Percentiles rank a stretch among this genome's conserved stretches.
Conservation (phyloP, 2,888 invertebrate species). For the Ormyrus thymus region DNA sequence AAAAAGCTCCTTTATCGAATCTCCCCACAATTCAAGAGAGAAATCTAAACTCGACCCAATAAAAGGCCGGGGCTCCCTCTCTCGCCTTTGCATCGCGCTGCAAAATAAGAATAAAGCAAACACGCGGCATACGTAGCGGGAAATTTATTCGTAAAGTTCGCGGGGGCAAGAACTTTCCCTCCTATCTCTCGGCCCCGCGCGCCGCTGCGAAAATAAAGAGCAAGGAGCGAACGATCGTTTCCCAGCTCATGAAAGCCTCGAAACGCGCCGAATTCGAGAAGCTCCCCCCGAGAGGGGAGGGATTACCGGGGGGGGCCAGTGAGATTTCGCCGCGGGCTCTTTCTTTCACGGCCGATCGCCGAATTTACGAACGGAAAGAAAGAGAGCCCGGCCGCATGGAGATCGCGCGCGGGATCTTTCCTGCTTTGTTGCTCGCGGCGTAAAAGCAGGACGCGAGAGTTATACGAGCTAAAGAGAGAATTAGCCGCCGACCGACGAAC, state of each 20-base stretch:
- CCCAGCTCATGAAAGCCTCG: conserved; percentile 23
- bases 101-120: not conserved
- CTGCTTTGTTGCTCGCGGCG: too few relatives aligned
- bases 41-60: too few relatives aligned
- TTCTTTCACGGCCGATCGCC: conserved; percentile 55
- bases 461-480: too few relatives aligned
- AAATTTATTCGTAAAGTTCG: conserved; percentile 19
- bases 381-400: too few relatives aligned
- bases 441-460: too few relatives aligned
- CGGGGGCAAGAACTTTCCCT: not conserved
- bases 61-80: too few relatives aligned
- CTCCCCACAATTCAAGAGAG: too few relatives aligned
- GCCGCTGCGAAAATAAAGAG: not conserved
- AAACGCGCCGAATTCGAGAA: conserved; percentile 39
- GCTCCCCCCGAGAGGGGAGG: not conserved
- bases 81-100: not conserved
- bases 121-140: not conserved
- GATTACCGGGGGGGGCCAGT: conserved; percentile 23
- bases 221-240: conserved; percentile 16
- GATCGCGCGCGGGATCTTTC: too few relatives aligned
- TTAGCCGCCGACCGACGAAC: too few relatives aligned
- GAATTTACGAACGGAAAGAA: too few relatives aligned
- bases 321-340: conserved; percentile 46
- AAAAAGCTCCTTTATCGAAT: too few relatives aligned
- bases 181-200: not conserved